Conservation (phyloP, 1,140 invertebrate species). For the Amyelois transitella region DNA sequence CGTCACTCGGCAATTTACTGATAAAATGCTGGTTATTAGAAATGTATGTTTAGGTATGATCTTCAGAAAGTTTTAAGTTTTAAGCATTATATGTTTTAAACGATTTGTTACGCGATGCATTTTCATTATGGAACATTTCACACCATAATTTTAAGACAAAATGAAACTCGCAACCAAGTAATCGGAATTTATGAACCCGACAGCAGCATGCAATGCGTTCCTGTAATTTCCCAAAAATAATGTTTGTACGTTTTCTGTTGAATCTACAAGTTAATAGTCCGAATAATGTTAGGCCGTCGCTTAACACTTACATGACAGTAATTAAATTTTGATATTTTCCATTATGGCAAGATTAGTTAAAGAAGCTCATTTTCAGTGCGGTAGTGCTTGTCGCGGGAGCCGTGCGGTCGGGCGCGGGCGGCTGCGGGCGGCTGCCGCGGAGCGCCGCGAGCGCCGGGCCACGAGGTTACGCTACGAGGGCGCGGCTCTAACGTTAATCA, state of each 20-base stretch:
- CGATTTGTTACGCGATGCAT: background rate
- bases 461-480: slow-evolving; percentile 20
- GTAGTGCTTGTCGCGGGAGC: slow-evolving; percentile 14
- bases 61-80: background rate
- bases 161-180: background rate
- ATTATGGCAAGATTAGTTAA: background rate
- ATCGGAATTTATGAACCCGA: background rate
- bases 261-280: background rate
- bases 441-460: slow-evolving; percentile 7
- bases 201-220: slow-evolving; percentile 8
- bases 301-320: slow-evolving; percentile 13
- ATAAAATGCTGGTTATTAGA: too few relatives aligned
- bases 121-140: background rate
- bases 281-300: slow-evolving; percentile 19
- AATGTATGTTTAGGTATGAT: too few relatives aligned
- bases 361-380: slow-evolving; percentile 26
- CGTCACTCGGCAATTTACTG: background rate
- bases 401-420: slow-evolving; percentile 16
- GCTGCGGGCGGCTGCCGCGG: slow-evolving; percentile 14
- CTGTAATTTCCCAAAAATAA: background rate
- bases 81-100: background rate
- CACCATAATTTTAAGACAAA: background rate
- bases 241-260: slow-evolving; percentile 3
- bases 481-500: slow-evolving; percentile 48
- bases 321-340: background rate